Conservation (phyloP, 2,888 invertebrate genomes). For the Lucinisca nassula region DNA sequence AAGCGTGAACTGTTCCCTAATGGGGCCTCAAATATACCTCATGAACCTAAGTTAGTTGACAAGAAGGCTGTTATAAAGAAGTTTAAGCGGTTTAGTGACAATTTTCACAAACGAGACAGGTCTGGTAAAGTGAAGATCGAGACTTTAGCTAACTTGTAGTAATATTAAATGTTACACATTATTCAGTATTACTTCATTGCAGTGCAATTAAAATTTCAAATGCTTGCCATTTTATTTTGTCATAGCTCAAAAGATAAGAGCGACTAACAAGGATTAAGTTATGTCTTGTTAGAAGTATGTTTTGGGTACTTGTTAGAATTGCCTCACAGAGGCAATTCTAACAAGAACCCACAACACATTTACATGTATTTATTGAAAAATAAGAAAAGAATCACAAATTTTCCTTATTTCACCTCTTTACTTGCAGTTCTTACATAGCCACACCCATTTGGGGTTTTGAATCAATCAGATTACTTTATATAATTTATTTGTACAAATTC, state of each 20-base stretch:
- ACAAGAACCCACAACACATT: background rate
- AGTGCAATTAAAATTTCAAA: background rate
- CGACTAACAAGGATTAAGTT: no score
- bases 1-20: conserved; percentile 76
- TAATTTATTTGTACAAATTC: no score
- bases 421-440: no score
- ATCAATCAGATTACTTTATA: no score
- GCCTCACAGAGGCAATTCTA: background rate
- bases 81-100: conserved; percentile 81
- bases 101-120: conserved; percentile 77
- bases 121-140: conserved; percentile 76
- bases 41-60: conserved; percentile 77
- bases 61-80: conserved; percentile 82
- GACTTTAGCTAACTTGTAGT: conserved; percentile 81
- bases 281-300: no score
- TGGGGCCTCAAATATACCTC: conserved; percentile 59
- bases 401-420: no score
- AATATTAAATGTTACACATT: no score
- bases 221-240: background rate
- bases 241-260: no score
- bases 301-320: no score
- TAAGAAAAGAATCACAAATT: no score
- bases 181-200: background rate
- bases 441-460: no score
- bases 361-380: background rate